Base-by-base conservation (phyloP, 2,888 invertebrate species). In the Synergus japonicus region DNA sequence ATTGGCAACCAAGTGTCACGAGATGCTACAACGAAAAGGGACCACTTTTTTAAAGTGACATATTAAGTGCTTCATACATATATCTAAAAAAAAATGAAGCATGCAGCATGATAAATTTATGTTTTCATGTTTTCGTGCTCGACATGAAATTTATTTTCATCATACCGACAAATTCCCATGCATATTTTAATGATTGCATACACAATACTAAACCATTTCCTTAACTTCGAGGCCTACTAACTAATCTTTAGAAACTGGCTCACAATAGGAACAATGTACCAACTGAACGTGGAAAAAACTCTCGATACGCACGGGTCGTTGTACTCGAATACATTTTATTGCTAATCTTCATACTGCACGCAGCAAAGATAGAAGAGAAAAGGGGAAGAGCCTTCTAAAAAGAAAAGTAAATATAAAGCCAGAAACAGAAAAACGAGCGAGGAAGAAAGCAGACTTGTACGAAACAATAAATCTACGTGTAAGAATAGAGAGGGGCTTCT, bases 1-100 rank as follows among this genome's bases (percentile, higher is more conserved):
- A 86, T 87, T 81, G 86, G 86, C 81, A 82, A 83, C 85, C 80
- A 81, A 79, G 60, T 78, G 44, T 81, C 78, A 73, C 73, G 81
- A 54, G 9, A 69, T 54, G 54, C 54, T 0, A 22, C 60, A 10
- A 12, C 22, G 18, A 22, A n/a, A 41, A 73, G 12, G 22, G n/a
- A 49, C 29, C 49, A 73, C n/a, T 46, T 73, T 73, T 73, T 29
- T 73, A 37, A 29, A 49, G 69, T 54, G 49, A 73, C 69, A 41
- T 22, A 49, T 73, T 49, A 54, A 73, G 10, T 46, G 46, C 29
- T 54, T 1, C n/a, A 15, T n/a, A 2, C n/a, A 4, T 3, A 15
- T 49, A 15, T 69, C 22, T 0, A 9, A 29, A 69, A 54, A 41
- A 54, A 54, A 37, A 2, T 5, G 4, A 10, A 22, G 29, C 22